Evolutionary conservation across 2,113 vertebrate genomes (phyloP).

Genomic region (Circaetus cinerascens): DNA sequence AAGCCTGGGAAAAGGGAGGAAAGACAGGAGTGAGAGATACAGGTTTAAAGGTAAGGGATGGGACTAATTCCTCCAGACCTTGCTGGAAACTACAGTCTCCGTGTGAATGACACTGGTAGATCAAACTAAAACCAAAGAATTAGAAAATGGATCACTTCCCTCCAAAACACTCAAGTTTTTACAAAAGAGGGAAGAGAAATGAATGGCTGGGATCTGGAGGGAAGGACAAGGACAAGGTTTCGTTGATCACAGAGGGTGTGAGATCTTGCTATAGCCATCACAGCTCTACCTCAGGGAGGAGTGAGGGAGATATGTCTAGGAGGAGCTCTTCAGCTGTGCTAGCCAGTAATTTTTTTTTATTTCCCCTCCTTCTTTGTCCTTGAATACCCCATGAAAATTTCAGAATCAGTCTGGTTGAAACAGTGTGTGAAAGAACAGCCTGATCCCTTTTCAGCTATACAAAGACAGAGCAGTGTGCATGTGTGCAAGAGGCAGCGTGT

Average conservation of each 20-base stretch:
- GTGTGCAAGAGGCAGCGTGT: not conserved
- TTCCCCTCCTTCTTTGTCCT: not conserved
- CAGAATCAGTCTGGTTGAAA: not conserved
- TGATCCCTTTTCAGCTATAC: not conserved
- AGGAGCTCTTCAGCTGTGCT: not conserved
- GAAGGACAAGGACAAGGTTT: not conserved
- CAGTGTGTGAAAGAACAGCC: not conserved
- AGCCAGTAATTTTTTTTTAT: not conserved
- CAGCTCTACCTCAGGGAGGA: not conserved
- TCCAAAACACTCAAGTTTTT: not conserved
- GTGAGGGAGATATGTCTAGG: fast-evolving
- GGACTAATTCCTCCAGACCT: not conserved
- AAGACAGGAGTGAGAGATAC: not conserved
- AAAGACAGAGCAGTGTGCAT: not conserved
- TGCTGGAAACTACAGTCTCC: not conserved
- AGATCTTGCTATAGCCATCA: not conserved
- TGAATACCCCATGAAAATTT: not conserved
- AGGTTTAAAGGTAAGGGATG: not conserved
- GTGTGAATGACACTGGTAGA: not conserved
- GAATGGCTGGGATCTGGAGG: not conserved
- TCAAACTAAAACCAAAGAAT: not conserved
- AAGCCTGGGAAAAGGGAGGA: not conserved
- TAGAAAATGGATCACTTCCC: not conserved
- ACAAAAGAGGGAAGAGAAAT: not conserved
- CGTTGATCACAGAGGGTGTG: not conserved